phyloP scores from a whole-genome alignment of 2,797 vertebrate genomes.

The Valencia hispanica region DNA sequence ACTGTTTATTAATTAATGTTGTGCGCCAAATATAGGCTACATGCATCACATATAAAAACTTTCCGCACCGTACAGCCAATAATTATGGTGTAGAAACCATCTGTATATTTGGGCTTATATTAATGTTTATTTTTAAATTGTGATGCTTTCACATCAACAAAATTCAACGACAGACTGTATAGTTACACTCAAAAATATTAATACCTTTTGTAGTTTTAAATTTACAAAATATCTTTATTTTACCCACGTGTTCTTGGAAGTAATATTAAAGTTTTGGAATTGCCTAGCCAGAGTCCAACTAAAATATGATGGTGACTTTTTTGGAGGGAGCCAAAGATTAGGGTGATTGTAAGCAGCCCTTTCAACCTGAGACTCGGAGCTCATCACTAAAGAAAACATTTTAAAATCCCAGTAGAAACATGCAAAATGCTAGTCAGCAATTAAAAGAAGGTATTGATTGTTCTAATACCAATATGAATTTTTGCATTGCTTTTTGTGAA shows the following conservation, averaged over 20 bases:
- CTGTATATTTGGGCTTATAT: neutral
- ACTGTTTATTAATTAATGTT: no score
- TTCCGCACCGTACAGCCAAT: neutral
- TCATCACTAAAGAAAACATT: neutral
- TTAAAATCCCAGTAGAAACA: neutral
- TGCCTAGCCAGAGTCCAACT: no score
- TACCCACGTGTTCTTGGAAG: no score
- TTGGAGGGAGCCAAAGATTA: neutral
- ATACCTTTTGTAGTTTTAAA: no score
- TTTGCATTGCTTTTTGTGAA: neutral
- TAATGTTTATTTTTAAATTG: neutral
- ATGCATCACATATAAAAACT: neutral
- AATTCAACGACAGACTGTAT: neutral
- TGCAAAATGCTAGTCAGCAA: neutral
- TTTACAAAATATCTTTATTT: no score
- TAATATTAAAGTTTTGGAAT: no score
- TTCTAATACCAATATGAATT: neutral
- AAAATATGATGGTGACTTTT: neutral
- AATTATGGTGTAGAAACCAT: neutral
- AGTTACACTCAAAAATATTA: no score
- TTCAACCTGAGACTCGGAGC: neutral
- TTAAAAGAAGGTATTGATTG: neutral
- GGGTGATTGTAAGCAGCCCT: neutral
- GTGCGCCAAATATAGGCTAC: neutral
- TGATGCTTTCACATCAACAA: neutral